A percentile compares a stretch with the other conserved stretches of the same genome.
phyloP scores from a whole-genome alignment of 2,797 vertebrate genomes.

The Tauraco hartlaubi region DNA sequence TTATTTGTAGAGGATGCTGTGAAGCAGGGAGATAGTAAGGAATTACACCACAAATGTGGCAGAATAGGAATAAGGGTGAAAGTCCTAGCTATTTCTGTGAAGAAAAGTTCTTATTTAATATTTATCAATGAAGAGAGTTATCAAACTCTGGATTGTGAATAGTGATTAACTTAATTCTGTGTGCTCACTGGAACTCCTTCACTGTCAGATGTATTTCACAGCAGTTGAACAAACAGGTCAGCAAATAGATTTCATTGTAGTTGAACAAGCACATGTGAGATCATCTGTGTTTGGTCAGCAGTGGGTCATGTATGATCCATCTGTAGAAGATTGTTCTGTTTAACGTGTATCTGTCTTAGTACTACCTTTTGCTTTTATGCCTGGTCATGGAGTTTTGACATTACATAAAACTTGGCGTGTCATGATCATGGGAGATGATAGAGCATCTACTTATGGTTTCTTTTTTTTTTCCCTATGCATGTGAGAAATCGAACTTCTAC shows the following conservation, averaged over 20 bases:
- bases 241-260: not conserved
- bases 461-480: not conserved
- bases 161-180: not conserved
- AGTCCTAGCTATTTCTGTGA: no score
- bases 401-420: slow-evolving; percentile 69
- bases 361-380: slow-evolving; percentile 37
- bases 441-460: slow-evolving; percentile 32
- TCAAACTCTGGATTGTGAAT: not conserved
- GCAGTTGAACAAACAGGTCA: not conserved
- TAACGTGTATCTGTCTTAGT: not conserved
- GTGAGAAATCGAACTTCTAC: not conserved
- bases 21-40: not conserved
- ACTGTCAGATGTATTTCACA: not conserved
- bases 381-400: slow-evolving; percentile 37
- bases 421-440: slow-evolving; percentile 28
- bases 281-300: not conserved
- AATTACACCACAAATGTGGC: not conserved
- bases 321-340: slow-evolving; percentile 36
- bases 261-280: not conserved
- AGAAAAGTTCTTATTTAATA: not conserved
- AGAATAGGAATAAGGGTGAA: not conserved
- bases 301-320: not conserved
- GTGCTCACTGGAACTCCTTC: not conserved
- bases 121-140: not conserved
- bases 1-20: not conserved